These are phyloP conservation scores for Trachops cirrhosus DNA, from an alignment of 2,797 vertebrate species.

Conservation along the genomic window DNA sequence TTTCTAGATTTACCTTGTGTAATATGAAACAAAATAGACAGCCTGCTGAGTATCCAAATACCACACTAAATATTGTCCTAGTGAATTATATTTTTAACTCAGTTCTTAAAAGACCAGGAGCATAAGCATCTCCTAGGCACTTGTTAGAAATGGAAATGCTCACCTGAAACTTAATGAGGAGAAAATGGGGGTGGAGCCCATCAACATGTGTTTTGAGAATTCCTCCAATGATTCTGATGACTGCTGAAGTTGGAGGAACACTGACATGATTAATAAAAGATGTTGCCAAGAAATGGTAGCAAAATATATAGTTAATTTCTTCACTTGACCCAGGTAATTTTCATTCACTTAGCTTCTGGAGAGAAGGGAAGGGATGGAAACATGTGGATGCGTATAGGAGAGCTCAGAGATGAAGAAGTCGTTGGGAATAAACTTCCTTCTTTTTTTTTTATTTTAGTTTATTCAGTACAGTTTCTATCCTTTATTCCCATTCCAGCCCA, in stretches of 20 bases:
- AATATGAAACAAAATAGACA: not conserved
- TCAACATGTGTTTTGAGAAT: not conserved
- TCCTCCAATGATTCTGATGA: not conserved
- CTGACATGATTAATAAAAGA: not conserved
- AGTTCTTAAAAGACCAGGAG: not conserved
- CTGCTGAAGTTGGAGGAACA: not conserved
- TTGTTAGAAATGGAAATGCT: not conserved
- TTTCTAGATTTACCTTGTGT: not conserved
- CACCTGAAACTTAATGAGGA: not conserved
- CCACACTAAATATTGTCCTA: not conserved
- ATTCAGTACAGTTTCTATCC: too few species aligned
- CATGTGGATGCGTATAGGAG: not conserved
- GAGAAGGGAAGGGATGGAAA: not conserved
- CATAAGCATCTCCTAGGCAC: not conserved
- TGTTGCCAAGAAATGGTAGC: not conserved
- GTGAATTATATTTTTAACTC: not conserved
- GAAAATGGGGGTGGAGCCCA: not conserved
- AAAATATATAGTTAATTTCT: not conserved
- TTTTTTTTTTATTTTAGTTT: too few species aligned
- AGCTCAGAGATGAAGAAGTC: not conserved
- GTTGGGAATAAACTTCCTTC: not conserved
- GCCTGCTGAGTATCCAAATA: not conserved
- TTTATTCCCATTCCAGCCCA: too few species aligned
- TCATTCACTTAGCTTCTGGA: not conserved
- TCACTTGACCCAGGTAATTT: not conserved